Conservation (phyloP, 2,113 vertebrate species). For the Emydocephalus ijimae region DNA sequence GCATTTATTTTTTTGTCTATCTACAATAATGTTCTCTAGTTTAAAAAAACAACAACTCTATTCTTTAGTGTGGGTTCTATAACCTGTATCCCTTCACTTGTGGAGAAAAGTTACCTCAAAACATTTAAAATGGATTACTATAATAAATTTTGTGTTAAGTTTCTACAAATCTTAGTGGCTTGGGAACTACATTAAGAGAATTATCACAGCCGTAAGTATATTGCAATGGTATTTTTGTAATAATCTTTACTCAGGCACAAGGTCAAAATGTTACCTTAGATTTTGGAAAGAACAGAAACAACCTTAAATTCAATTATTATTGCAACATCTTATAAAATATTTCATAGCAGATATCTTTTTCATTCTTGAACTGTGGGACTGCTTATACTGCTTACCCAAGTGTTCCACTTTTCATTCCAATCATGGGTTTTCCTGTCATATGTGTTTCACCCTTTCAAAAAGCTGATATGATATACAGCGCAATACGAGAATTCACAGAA, state of each 20-base stretch:
- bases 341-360: background rate
- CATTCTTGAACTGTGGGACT: background rate
- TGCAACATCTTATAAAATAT: background rate
- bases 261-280: background rate
- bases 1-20: slow-evolving; percentile 56
- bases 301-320: background rate
- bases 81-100: slow-evolving; percentile 29
- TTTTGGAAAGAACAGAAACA: background rate
- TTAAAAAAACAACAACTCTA: slow-evolving; percentile 29
- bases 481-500: background rate
- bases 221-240: slow-evolving; percentile 11
- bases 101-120: slow-evolving; percentile 13
- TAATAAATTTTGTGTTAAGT: background rate
- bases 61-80: slow-evolving; percentile 41
- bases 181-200: slow-evolving; percentile 24
- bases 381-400: background rate
- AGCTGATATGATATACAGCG: background rate
- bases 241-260: slow-evolving; percentile 17
- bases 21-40: slow-evolving; percentile 33
- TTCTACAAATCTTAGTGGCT: background rate
- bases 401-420: background rate
- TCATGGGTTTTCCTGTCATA: background rate
- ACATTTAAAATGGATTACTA: slow-evolving; percentile 27
- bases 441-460: background rate
- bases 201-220: background rate